Conservation (phyloP, 2,113 vertebrate species). For the Eptatretus burgeri region DNA sequence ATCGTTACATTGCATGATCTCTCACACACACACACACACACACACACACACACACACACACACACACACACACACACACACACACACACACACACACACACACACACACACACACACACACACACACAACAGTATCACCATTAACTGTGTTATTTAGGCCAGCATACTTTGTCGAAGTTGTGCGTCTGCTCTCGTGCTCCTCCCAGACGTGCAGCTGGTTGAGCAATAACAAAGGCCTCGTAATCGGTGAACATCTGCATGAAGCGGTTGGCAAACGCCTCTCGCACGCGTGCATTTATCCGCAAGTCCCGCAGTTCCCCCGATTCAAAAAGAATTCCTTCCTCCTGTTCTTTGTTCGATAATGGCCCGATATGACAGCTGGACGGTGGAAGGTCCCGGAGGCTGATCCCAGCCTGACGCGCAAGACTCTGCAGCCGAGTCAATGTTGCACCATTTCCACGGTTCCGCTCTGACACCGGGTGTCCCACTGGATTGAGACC, state of each 20-base stretch:
- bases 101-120: background rate
- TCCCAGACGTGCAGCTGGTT: constrained; percentile 54
- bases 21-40: too few relatives aligned
- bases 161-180: constrained; percentile 73
- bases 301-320: constrained; percentile 38
- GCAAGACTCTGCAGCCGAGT: constrained; percentile 61
- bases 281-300: constrained; percentile 55
- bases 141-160: background rate
- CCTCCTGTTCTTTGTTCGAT: too few relatives aligned
- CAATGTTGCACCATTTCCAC: too few relatives aligned
- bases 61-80: too few relatives aligned
- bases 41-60: too few relatives aligned
- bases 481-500: constrained; percentile 20
- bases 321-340: too few relatives aligned
- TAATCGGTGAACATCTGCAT: constrained; percentile 61
- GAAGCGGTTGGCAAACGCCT: constrained; percentile 63
- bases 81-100: background rate
- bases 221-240: constrained; percentile 52
- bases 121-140: too few relatives aligned
- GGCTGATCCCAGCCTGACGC: constrained; percentile 23
- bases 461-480: too few relatives aligned
- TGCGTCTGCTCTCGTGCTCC: constrained; percentile 65
- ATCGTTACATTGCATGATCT: background rate
- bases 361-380: background rate
- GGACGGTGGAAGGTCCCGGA: background rate